A percentile compares a stretch with the other conserved stretches of the same genome.
phyloP scores from a whole-genome alignment of 2,888 invertebrate genomes.

The Danaus chrysippus region DNA sequence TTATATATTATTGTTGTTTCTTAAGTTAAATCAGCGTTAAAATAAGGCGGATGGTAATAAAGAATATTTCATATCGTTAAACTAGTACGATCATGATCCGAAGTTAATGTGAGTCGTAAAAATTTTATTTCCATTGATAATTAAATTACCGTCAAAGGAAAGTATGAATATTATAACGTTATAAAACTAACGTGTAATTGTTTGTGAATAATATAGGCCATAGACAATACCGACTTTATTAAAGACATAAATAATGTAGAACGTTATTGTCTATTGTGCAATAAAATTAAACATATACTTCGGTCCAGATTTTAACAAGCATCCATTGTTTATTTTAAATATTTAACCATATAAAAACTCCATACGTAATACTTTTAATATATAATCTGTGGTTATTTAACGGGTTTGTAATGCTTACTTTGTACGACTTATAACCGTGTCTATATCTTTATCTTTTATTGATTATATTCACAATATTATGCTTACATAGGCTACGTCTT shows the following conservation, averaged over 20 bases:
- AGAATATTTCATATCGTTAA: neutral
- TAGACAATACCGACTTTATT: neutral
- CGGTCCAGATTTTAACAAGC: too few species aligned
- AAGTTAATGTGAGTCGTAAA: conserved; percentile 46
- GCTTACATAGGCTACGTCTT: conserved; percentile 22
- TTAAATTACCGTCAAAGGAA: conserved; percentile 44
- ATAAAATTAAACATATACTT: neutral
- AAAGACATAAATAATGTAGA: conserved; percentile 2
- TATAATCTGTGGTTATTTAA: conserved; percentile 12
- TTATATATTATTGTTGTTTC: too few species aligned
- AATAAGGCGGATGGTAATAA: neutral
- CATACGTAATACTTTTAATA: neutral
- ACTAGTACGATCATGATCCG: neutral
- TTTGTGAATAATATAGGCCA: neutral
- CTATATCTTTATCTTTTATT: conserved; percentile 28
- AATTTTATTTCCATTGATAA: conserved; percentile 37
- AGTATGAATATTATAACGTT: conserved; percentile 31
- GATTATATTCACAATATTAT: conserved; percentile 9
- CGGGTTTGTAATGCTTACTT: conserved; percentile 25
- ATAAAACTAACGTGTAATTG: neutral
- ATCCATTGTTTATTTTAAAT: too few species aligned
- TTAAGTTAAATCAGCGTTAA: neutral
- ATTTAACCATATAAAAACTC: neutral
- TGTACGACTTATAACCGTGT: conserved; percentile 27
- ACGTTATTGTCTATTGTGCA: neutral